A percentile compares a stretch with the other conserved stretches of the same genome.
phyloP scores from a whole-genome alignment of 2,888 invertebrate genomes.

The Thymelicus lineola region DNA sequence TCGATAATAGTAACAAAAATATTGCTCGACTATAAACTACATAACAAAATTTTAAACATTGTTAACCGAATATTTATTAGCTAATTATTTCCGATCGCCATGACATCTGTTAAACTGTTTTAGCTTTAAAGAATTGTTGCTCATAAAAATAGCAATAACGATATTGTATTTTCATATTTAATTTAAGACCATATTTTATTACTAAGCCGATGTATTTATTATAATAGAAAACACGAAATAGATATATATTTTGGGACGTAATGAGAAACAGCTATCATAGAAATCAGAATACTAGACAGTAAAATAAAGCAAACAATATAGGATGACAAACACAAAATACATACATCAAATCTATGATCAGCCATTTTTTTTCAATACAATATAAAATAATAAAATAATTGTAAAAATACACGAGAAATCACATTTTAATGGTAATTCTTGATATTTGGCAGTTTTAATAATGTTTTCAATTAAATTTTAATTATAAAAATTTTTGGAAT shows the following conservation, averaged over 20 bases:
- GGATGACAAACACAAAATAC: neutral
- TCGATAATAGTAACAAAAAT: slow-evolving; percentile 79
- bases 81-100: slow-evolving; percentile 30
- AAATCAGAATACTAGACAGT: slow-evolving; percentile 17
- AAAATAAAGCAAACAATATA: slow-evolving; percentile 1
- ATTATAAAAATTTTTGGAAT: too few species aligned
- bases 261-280: slow-evolving; percentile 37
- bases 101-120: slow-evolving; percentile 33
- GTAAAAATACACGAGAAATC: neutral
- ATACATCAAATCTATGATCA: too few species aligned
- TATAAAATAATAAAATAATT: neutral
- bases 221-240: neutral
- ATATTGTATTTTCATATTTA: too few species aligned
- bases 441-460: neutral
- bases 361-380: too few species aligned
- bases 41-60: slow-evolving; percentile 51
- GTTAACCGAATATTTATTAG: slow-evolving; percentile 23
- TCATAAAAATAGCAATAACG: too few species aligned
- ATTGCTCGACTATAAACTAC: slow-evolving; percentile 72
- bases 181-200: too few species aligned
- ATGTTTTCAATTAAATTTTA: neutral
- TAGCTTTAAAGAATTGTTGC: slow-evolving; percentile 2
- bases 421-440: neutral
- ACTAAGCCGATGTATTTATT: too few species aligned
- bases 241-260: neutral